Evolutionary conservation across 2,797 vertebrate species (phyloP).

Genomic region (Perodicticus potto): DNA sequence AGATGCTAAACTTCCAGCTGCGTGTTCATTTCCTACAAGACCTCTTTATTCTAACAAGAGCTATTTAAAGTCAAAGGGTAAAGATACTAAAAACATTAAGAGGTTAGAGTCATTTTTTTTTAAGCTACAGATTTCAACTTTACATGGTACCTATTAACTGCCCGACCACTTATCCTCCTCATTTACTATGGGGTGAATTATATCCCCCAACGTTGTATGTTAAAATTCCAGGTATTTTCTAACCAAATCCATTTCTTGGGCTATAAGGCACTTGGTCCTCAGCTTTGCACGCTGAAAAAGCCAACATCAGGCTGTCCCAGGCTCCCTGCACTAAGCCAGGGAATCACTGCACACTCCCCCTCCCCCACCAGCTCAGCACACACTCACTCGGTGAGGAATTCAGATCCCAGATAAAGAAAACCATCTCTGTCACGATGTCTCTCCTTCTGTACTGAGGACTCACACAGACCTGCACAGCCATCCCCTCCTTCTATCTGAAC

Average conservation of each 20-base stretch:
- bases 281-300: not conserved
- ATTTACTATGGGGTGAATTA: not conserved
- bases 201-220: no score
- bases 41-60: not conserved
- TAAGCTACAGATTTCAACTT: not conserved
- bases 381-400: not conserved
- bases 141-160: fast-evolving
- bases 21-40: not conserved
- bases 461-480: fast-evolving
- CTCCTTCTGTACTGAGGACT: not conserved
- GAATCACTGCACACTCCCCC: not conserved
- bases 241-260: not conserved
- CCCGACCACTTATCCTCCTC: fast-evolving
- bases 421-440: not conserved
- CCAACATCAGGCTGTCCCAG: fast-evolving
- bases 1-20: not conserved
- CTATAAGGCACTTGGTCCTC: not conserved
- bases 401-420: not conserved
- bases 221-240: not conserved
- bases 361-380: not conserved
- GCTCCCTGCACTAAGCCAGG: not conserved
- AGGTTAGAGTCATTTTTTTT: not conserved
- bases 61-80: not conserved
- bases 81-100: not conserved
- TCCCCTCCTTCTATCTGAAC: not conserved